phyloP scores from a whole-genome alignment of 2,113 vertebrate species.

The Trochalopteron elliotii region DNA sequence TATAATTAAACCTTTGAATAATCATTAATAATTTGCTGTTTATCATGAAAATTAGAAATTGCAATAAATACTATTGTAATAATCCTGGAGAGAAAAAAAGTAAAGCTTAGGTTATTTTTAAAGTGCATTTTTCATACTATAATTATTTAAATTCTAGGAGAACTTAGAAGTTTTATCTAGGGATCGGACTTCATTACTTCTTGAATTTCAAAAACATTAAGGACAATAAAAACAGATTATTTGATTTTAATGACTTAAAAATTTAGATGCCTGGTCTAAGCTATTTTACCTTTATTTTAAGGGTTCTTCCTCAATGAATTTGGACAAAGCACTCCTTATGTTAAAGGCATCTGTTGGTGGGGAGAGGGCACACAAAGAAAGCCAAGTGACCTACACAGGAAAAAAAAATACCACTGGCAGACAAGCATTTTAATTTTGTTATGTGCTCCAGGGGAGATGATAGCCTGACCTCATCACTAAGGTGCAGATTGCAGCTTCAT shows the following conservation, averaged over 20 bases:
- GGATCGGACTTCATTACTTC: background rate
- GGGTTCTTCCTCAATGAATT: background rate
- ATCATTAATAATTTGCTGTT: background rate
- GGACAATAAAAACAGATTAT: background rate
- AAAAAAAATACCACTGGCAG: background rate
- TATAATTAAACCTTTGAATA: background rate
- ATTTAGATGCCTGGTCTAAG: background rate
- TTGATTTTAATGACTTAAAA: background rate
- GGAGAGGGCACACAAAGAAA: background rate
- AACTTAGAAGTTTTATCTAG: background rate
- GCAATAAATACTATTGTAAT: background rate
- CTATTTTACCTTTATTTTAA: background rate
- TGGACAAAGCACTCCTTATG: background rate
- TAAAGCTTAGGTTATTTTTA: background rate
- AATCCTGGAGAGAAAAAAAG: background rate
- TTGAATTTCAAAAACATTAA: background rate
- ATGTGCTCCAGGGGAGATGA: background rate
- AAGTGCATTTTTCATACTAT: background rate
- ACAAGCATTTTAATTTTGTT: background rate
- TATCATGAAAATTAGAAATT: background rate
- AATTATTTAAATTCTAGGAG: background rate
- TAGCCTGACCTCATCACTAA: background rate
- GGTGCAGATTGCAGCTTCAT: background rate
- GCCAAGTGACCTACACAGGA: background rate
- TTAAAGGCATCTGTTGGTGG: rapidly evolving